Base-by-base conservation (phyloP, 2,797 vertebrate genomes). In the Poeciliopsis infans region DNA sequence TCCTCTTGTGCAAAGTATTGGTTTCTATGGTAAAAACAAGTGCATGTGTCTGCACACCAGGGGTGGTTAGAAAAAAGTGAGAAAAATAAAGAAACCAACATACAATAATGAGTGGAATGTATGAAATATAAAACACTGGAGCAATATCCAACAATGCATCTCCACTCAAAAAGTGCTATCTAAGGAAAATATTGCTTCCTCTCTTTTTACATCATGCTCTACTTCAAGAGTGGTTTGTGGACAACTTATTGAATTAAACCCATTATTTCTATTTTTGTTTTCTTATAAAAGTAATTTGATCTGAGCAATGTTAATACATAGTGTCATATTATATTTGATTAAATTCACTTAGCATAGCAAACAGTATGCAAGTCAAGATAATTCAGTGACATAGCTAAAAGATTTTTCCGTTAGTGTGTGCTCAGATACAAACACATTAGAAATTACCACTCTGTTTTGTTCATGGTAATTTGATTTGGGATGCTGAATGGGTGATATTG, bases 361-460 rank as follows among this genome's bases (percentile, higher is more conserved):
- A 78, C 61, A 83, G 86, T 75, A 77, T 57, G 75, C 75, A 31
- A 79, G 43, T 73, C 53, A 85, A 72, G 78, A 7, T 36, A 64
- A 57, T 41, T 78, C 76, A 81, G 71, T 80, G 68, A 77, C 66
- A 83, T 80, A 57, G 86, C 87, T 88, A 68, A 88, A 88, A 49
- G 89, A 90, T 82, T 87, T 87, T 75, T 61, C 80, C 78, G 72
- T 80, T 80, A 90, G 83, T 85, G 83, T 88, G 83, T 79, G 83
- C 87, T 92, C 87, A 46, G 92, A 89, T 92, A 94, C 93, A 91
- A 90, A 92, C 75, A 89, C 90, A 90, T 92, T 93, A 90, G 82
- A 84, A 92, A 94, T 93, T 92, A 93, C 91, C 84, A 89, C 92
- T 91, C 85, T 88, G 88, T 93, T 93, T 92, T 93, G 93, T 92